phyloP scores from a whole-genome alignment of 2,113 vertebrate species.

The Albula goreensis region DNA sequence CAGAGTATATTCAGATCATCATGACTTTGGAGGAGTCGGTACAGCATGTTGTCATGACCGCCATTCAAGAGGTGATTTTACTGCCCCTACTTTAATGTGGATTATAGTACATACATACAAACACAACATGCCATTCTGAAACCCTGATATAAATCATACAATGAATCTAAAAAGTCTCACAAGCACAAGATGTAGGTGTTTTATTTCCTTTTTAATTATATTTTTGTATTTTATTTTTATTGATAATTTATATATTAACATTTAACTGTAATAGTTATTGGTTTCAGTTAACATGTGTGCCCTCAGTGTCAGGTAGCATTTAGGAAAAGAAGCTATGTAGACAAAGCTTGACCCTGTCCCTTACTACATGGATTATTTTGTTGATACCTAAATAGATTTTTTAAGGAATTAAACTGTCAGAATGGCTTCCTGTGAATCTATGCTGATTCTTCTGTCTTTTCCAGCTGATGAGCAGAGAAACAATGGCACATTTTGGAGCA shows the following conservation, averaged over 20 bases:
- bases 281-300: not conserved
- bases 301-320: not conserved
- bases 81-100: not conserved
- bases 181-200: too few relatives aligned
- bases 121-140: too few relatives aligned
- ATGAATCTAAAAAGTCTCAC: too few relatives aligned
- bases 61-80: slow-evolving; percentile 89
- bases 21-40: slow-evolving; percentile 98
- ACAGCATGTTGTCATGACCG: slow-evolving; percentile 96
- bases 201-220: too few relatives aligned
- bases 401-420: not conserved
- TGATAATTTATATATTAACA: too few relatives aligned
- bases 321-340: too few relatives aligned
- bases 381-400: not conserved
- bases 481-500: slow-evolving; percentile 59
- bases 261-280: not conserved
- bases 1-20: slow-evolving; percentile 96
- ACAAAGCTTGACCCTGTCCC: too few relatives aligned
- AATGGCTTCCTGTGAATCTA: not conserved
- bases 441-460: slow-evolving; percentile 44
- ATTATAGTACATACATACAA: not conserved
- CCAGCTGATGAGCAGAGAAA: slow-evolving; percentile 91
- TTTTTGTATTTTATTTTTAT: not conserved
- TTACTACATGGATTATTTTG: not conserved
- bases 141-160: too few relatives aligned